A percentile compares a stretch with the other conserved stretches of the same genome.
Evolutionary conservation across 1,140 invertebrate genomes (phyloP).

Genomic region (Littorina saxatilis): DNA sequence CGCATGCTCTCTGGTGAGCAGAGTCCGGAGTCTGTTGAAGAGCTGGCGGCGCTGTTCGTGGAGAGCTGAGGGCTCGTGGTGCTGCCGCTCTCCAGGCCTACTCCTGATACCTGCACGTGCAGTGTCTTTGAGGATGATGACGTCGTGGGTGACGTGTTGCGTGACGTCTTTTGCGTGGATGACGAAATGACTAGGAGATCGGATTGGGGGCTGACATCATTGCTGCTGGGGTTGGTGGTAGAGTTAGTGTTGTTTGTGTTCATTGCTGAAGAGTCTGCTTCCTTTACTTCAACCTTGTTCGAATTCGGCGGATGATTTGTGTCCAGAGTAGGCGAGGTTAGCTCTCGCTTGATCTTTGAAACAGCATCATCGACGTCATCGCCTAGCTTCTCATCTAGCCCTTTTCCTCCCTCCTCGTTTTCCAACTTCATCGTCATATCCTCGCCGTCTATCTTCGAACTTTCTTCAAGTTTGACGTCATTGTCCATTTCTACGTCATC

Average conservation of each 20-base stretch:
- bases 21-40: conserved; percentile 51
- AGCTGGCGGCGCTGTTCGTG: conserved; percentile 40
- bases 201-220: neutral
- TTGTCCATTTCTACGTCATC: neutral
- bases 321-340: neutral
- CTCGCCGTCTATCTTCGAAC: neutral
- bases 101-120: conserved; percentile 34
- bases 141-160: neutral
- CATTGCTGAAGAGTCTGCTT: conserved; percentile 5
- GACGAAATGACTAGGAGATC: conserved; percentile 15
- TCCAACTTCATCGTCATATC: neutral
- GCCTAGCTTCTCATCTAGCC: too few species aligned
- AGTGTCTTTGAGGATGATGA: neutral
- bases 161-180: neutral
- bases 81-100: neutral
- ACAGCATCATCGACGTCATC: neutral
- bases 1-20: conserved; percentile 53
- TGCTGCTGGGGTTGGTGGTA: too few species aligned
- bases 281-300: conserved; percentile 25
- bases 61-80: conserved; percentile 45
- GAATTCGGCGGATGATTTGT: too few species aligned
- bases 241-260: too few species aligned
- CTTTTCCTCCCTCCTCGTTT: conserved; percentile 1
- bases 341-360: too few species aligned
- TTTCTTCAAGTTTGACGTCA: neutral